These are phyloP conservation scores for Neosilurus hyrtlii DNA, from an alignment of 2,797 vertebrate genomes.

Conservation along the genomic window DNA sequence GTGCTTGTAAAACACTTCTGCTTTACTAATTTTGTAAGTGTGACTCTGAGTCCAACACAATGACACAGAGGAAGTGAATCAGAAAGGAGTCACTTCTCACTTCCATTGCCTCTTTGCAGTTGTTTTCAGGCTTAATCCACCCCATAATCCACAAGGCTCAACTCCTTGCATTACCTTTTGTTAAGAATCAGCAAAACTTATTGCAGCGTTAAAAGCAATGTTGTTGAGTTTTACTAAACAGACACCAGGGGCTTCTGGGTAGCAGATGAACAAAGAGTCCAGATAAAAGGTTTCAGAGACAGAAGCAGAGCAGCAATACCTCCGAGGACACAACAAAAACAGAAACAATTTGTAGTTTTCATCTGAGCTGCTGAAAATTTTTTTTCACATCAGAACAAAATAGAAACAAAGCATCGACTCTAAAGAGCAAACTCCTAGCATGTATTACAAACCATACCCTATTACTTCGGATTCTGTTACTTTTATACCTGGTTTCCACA, in stretches of 20 bases:
- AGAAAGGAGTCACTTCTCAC: conserved; percentile 11
- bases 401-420: not conserved
- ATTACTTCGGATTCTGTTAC: not conserved
- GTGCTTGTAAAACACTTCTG: conserved; percentile 24
- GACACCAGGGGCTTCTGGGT: not conserved
- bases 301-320: not conserved
- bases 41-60: not conserved
- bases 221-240: not conserved
- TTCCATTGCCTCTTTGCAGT: not conserved
- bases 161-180: not conserved
- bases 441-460: not conserved
- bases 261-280: not conserved
- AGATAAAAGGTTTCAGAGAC: not conserved
- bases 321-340: not conserved
- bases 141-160: not conserved
- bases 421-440: not conserved
- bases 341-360: not conserved
- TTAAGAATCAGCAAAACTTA: not conserved
- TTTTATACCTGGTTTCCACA: no score
- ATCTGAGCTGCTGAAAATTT: not conserved
- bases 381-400: not conserved
- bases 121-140: not conserved
- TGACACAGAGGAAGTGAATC: conserved; percentile 31
- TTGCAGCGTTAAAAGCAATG: no score
- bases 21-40: not conserved